phyloP scores from a whole-genome alignment of 2,113 vertebrate genomes.

The Ptychochromis oligacanthus region DNA sequence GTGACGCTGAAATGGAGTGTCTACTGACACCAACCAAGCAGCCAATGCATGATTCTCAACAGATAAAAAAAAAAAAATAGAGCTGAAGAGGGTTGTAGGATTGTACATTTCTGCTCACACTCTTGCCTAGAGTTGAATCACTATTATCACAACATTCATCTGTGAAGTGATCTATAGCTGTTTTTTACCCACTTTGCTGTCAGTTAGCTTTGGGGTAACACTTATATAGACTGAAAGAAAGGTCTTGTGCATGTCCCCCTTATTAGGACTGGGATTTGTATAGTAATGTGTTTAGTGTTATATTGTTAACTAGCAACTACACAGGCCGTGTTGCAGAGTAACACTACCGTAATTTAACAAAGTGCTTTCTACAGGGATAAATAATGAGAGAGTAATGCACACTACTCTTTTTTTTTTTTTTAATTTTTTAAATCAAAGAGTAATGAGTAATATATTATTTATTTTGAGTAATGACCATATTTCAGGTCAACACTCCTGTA shows the following conservation, averaged over 20 bases:
- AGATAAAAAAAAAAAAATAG: neutral
- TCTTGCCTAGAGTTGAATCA: neutral
- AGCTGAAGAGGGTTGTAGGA: neutral
- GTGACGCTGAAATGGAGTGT: neutral
- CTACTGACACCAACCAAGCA: too few species aligned
- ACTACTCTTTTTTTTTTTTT: too few species aligned
- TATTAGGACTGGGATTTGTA: neutral
- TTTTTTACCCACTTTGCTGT: neutral
- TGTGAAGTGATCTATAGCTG: neutral
- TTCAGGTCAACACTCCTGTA: neutral
- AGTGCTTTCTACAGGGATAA: neutral
- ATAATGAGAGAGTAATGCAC: neutral
- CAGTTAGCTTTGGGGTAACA: neutral
- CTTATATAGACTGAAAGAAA: neutral
- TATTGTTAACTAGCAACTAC: neutral
- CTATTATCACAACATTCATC: neutral
- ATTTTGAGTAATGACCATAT: neutral
- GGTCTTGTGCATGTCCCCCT: neutral
- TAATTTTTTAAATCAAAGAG: too few species aligned
- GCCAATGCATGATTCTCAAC: neutral
- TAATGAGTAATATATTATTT: neutral
- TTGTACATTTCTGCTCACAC: neutral
- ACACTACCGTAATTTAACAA: neutral
- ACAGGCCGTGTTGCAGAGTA: neutral
- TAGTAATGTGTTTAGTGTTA: neutral